These are phyloP conservation scores for Pseudomugil tenellus DNA, from an alignment of 2,797 vertebrate species.

Conservation along the genomic window DNA sequence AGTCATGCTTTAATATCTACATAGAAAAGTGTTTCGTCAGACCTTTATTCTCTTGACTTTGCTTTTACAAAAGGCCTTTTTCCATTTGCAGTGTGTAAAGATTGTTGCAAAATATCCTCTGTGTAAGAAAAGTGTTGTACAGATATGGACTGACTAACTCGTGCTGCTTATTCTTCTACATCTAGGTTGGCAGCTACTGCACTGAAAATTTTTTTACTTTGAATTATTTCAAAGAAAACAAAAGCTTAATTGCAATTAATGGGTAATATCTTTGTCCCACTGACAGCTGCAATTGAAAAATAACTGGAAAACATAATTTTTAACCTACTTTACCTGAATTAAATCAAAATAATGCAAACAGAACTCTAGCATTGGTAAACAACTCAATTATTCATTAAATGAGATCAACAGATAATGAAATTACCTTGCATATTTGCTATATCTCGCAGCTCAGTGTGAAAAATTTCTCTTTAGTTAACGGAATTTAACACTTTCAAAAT, in stretches of 20 bases:
- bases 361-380: neutral
- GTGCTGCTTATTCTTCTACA: neutral
- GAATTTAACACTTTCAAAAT: neutral
- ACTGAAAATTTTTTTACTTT: neutral
- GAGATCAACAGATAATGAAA: neutral
- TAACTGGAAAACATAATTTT: neutral
- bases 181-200: neutral
- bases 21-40: neutral
- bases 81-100: too few relatives aligned
- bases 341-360: neutral
- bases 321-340: neutral
- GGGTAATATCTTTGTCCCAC: neutral
- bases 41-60: neutral
- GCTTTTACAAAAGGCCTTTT: too few relatives aligned
- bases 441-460: neutral
- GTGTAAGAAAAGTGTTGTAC: neutral
- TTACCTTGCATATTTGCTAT: neutral
- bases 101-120: too few relatives aligned
- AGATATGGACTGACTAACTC: neutral
- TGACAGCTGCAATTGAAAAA: neutral
- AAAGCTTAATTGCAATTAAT: neutral
- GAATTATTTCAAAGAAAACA: neutral
- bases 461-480: neutral
- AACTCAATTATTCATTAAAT: neutral
- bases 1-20: too few relatives aligned